Evolutionary conservation across 2,888 invertebrate genomes (phyloP).

Genomic region (Linyphia triangularis): DNA sequence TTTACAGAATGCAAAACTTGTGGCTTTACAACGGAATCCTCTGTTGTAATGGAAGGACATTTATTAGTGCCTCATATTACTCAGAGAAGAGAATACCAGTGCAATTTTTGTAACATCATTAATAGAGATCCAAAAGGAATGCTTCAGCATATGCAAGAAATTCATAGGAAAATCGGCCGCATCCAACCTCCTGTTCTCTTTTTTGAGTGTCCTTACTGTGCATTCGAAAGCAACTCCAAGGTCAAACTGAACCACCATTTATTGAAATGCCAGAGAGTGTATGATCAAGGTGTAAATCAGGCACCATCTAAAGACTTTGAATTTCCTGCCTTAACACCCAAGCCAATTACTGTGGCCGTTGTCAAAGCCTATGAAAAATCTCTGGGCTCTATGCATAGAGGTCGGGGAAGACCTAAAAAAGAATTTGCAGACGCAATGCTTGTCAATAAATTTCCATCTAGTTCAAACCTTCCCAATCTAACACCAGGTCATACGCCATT

Average conservation of each 20-base stretch:
- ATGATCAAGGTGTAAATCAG: conserved; percentile 85
- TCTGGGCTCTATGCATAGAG: conserved; percentile 58
- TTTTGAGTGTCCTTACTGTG: conserved; percentile 95
- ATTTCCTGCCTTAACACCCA: conserved; percentile 94
- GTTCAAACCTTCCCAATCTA: not conserved
- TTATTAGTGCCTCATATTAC: conserved; percentile 94
- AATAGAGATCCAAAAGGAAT: conserved; percentile 90
- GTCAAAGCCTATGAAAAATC: conserved; percentile 77
- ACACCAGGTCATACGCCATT: conserved; percentile 47
- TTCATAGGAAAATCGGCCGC: conserved; percentile 90
- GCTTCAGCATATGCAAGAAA: conserved; percentile 93
- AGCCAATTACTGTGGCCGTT: conserved; percentile 81
- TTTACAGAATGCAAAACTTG: conserved; percentile 92
- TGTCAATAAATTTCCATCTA: conserved; percentile 28
- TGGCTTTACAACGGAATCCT: conserved; percentile 92
- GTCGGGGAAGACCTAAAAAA: conserved; percentile 67
- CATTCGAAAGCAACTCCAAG: conserved; percentile 95
- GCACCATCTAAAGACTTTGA: conserved; percentile 82
- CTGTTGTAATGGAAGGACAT: conserved; percentile 90
- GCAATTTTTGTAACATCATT: conserved; percentile 90
- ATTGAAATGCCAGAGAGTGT: conserved; percentile 92
- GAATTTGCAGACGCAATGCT: conserved; percentile 49
- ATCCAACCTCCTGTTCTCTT: conserved; percentile 91
- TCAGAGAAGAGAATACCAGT: conserved; percentile 81
- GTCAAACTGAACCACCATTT: conserved; percentile 93